A percentile compares a stretch with the other conserved stretches of the same genome.
These are phyloP conservation scores for Gortyna flavago DNA, from an alignment of 2,888 invertebrate species.

Conservation along the genomic window DNA sequence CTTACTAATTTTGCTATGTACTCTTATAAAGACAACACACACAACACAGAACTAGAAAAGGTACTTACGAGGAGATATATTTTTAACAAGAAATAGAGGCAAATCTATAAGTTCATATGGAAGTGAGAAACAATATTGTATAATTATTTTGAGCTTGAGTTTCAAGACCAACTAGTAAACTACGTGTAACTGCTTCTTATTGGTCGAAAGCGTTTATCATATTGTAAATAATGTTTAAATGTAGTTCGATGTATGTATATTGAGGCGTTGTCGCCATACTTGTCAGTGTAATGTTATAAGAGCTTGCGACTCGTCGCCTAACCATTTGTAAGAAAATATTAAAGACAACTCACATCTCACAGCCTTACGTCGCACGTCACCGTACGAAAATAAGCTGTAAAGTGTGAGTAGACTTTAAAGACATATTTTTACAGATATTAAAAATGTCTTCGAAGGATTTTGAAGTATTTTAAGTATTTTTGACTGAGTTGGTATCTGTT, in stretches of 20 bases:
- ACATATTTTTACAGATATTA: constrained; percentile 71
- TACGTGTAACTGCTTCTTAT: constrained; percentile 53
- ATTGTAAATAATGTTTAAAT: constrained; percentile 69
- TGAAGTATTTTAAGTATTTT: constrained; percentile 57
- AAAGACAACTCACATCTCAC: constrained; percentile 37
- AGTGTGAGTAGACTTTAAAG: constrained; percentile 50
- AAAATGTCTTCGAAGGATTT: constrained; percentile 56
- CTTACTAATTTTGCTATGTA: constrained; percentile 3
- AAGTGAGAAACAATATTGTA: constrained; percentile 31
- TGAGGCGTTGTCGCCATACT: constrained; percentile 59
- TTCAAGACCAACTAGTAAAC: constrained; percentile 59
- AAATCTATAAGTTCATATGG: constrained; percentile 26
- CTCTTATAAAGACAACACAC: constrained; percentile 37
- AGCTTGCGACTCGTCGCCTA: constrained; percentile 73
- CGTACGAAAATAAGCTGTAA: not conserved
- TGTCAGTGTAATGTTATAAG: constrained; percentile 67
- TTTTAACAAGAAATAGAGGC: constrained; percentile 1
- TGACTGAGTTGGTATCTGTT: constrained; percentile 66
- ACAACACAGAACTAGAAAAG: constrained; percentile 41
- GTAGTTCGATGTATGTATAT: constrained; percentile 71
- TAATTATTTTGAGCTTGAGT: constrained; percentile 45
- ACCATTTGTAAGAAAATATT: constrained; percentile 66
- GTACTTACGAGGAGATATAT: constrained; percentile 29
- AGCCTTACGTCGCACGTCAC: not conserved
- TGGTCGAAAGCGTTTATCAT: constrained; percentile 59